Base-by-base conservation (phyloP, 2,113 vertebrate species). In the Caretta caretta region DNA sequence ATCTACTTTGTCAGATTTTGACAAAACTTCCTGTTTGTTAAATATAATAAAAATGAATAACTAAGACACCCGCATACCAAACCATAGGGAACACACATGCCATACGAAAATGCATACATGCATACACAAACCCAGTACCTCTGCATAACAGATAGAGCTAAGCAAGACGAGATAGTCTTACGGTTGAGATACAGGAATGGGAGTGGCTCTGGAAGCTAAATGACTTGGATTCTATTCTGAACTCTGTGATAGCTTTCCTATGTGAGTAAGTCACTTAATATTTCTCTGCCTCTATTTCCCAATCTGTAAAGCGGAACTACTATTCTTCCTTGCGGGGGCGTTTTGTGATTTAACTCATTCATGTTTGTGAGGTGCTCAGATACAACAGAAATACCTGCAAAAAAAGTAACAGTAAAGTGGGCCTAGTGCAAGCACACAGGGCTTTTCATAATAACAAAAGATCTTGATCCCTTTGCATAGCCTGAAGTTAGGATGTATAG, bases 321-420 rank as follows among this genome's bases (percentile, higher is more conserved):
- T 69, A 3, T 87, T 56, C 48, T 1, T 42, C 46, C 76, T 87
- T 13, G 87, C 84, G 0, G 85, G 51, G 54, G 3, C 24, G 5
- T 78, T 48, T 46, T 78, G 89, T 38, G 84, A 80, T 92, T 48
- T 78, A 78, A 48, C 25, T 94, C 2, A 31, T 1, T 25, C 3
- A 0, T 2, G 31, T 20, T 2, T 1, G 53, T 1, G 17, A 46
- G 56, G 56, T 9, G 0, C 75, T 8, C 14, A 1, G 22, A 8
- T 2, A 5, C 20, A 25, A 76, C 38, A 72, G 19, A 72, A 76
- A 76, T 46, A 76, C 24, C n/a, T 76, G 72, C 38, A 42, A 76
- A 76, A 75, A 76, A 42, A 27, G 12, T 13, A 10, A 9, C 20
- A 1, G 14, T 10, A 13, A 1, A 14, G 2, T 31, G n/a, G 88